Evolutionary conservation across 2,113 vertebrate genomes (phyloP).

Genomic region (Nannobrachium achirus): DNA sequence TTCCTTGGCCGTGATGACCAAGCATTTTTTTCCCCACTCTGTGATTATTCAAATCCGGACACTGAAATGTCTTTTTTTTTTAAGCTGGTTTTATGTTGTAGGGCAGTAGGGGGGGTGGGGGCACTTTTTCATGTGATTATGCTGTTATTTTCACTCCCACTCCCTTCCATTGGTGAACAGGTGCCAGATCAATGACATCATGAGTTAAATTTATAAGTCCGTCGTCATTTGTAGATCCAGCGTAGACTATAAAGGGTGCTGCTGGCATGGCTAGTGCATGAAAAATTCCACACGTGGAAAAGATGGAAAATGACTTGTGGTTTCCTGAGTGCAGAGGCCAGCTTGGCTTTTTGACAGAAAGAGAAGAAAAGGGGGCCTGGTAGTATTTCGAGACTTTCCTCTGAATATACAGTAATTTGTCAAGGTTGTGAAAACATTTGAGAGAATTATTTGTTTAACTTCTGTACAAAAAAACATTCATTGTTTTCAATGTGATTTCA

Average conservation of each 20-base stretch:
- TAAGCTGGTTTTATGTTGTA: conserved; percentile 4
- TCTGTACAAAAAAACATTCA: conserved; percentile 33
- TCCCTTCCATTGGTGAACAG: conserved; percentile 23
- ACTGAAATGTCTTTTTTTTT: conserved; percentile 25
- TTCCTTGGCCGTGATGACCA: neutral
- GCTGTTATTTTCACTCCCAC: conserved; percentile 25
- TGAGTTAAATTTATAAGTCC: conserved; percentile 69
- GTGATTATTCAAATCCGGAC: conserved; percentile 23
- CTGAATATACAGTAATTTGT: conserved; percentile 65
- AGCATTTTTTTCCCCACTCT: conserved; percentile 25
- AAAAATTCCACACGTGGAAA: conserved; percentile 80
- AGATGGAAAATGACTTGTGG: conserved; percentile 78
- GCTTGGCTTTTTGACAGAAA: conserved; percentile 62
- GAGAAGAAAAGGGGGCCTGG: conserved; percentile 10
- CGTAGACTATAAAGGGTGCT: conserved; percentile 62
- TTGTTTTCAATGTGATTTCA: conserved; percentile 46
- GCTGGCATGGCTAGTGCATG: conserved; percentile 67
- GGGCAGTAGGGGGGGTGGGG: conserved; percentile 29
- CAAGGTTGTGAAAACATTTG: conserved; percentile 65
- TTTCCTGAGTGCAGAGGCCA: conserved; percentile 74
- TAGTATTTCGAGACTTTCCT: conserved; percentile 61
- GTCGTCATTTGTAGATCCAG: conserved; percentile 61
- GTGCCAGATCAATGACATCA: conserved; percentile 76
- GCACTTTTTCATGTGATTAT: conserved; percentile 30
- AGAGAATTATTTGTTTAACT: conserved; percentile 39